phyloP scores from a whole-genome alignment of 2,113 vertebrate species.

The Nothoprocta pentlandii region DNA sequence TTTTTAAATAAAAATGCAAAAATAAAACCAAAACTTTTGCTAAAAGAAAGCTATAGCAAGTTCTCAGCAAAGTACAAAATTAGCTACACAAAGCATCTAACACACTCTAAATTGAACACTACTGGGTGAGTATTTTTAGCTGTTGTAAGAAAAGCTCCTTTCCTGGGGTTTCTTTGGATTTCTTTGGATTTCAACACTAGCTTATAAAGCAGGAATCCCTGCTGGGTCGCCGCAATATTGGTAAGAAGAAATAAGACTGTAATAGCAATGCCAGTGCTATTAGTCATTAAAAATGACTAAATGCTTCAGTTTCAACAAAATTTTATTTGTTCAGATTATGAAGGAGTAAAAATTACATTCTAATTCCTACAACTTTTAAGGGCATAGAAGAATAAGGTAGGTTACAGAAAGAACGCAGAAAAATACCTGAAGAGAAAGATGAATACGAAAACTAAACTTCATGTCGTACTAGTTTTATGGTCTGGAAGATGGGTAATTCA shows the following conservation, averaged over 20 bases:
- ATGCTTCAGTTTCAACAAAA: not conserved
- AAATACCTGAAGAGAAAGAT: not conserved
- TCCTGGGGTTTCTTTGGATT: not conserved
- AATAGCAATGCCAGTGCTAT: not conserved
- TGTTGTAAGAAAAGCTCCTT: not conserved
- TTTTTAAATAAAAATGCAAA: not conserved
- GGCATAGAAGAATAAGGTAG: not conserved
- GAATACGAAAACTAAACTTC: not conserved
- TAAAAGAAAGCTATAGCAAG: not conserved
- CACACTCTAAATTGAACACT: not conserved
- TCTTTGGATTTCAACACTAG: not conserved
- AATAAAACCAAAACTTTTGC: not conserved
- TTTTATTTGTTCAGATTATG: not conserved
- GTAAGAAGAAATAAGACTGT: not conserved
- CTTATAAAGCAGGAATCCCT: not conserved
- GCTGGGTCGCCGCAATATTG: too few relatives aligned
- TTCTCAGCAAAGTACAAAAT: not conserved
- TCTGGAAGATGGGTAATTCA: not conserved
- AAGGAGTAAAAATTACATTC: not conserved
- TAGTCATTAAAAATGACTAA: not conserved
- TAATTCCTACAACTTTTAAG: not conserved
- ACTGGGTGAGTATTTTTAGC: not conserved
- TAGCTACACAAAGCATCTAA: not conserved
- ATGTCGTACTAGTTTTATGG: not conserved
- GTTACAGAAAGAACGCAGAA: not conserved